Evolutionary conservation across 2,113 vertebrate species (phyloP).

Genomic region (Phalacrocorax pelagicus): DNA sequence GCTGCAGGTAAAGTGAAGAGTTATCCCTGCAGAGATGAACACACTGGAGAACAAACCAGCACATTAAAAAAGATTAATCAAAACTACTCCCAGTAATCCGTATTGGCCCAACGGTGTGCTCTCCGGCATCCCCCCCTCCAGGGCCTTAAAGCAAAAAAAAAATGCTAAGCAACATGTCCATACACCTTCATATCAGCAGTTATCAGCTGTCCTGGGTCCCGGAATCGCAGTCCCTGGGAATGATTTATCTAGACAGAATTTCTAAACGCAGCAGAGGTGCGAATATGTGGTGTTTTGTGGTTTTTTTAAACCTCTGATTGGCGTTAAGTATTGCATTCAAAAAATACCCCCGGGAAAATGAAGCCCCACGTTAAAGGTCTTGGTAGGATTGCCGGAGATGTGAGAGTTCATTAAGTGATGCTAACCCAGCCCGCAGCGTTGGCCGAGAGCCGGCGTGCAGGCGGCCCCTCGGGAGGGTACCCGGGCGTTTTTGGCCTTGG

Average conservation of each 20-base stretch:
- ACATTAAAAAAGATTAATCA: neutral
- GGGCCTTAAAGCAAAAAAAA: neutral
- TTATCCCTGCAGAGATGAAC: neutral
- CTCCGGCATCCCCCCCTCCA: neutral
- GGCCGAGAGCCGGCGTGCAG: neutral
- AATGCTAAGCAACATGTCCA: neutral
- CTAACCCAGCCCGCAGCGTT: neutral
- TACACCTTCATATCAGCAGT: too few species aligned
- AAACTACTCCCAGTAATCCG: neutral
- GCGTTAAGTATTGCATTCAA: neutral
- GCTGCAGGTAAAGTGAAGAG: neutral
- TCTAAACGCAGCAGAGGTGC: neutral
- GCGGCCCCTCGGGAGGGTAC: neutral
- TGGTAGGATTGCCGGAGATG: neutral
- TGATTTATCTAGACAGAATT: neutral
- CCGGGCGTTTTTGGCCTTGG: neutral
- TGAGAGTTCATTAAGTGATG: neutral
- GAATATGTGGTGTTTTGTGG: neutral
- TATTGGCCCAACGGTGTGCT: neutral
- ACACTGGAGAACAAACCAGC: neutral
- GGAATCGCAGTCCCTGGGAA: neutral
- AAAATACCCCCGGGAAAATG: neutral
- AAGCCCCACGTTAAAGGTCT: neutral
- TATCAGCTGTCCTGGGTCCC: neutral
- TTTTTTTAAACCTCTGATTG: neutral